Conservation (phyloP, 2,113 vertebrate species). For the Sphaerodactylus townsendi region DNA sequence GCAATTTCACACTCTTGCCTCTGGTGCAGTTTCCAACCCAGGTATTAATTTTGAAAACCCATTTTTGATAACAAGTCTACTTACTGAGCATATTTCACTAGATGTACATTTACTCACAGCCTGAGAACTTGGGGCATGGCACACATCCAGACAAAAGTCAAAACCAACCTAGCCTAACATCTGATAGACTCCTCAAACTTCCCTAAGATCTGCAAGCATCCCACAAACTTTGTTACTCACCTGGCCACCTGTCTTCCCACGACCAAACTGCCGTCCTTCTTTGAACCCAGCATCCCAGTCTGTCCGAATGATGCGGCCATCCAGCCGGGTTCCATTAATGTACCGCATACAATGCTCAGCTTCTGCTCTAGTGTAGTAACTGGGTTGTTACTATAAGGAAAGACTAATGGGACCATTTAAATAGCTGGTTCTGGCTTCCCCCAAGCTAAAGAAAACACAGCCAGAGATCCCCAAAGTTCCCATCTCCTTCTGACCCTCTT, state of each 20-base stretch:
- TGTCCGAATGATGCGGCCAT: constrained; percentile 88
- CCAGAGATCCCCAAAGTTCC: not conserved
- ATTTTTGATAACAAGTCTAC: not conserved
- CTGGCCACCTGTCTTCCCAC: constrained; percentile 90
- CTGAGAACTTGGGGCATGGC: not conserved
- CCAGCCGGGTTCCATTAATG: constrained; percentile 83
- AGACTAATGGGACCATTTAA: rapidly evolving
- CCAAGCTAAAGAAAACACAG: not conserved
- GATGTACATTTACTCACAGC: not conserved
- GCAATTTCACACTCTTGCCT: not conserved
- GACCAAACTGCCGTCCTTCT: constrained; percentile 86
- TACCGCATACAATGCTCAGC: constrained; percentile 88
- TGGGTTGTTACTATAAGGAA: constrained; percentile 55
- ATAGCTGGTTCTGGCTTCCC: not conserved
- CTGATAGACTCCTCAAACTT: too few species aligned
- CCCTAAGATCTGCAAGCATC: too few species aligned
- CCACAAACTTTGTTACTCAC: constrained; percentile 57
- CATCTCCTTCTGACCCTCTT: too few species aligned
- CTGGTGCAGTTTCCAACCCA: not conserved
- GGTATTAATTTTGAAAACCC: not conserved
- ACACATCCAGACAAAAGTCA: not conserved
- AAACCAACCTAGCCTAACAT: too few species aligned
- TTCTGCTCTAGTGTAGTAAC: constrained; percentile 82
- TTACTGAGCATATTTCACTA: not conserved
- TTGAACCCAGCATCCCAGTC: constrained; percentile 91